A percentile compares a stretch with the other conserved stretches of the same genome.
phyloP scores from a whole-genome alignment of 2,888 invertebrate genomes.

The Drosophila bunnanda region DNA sequence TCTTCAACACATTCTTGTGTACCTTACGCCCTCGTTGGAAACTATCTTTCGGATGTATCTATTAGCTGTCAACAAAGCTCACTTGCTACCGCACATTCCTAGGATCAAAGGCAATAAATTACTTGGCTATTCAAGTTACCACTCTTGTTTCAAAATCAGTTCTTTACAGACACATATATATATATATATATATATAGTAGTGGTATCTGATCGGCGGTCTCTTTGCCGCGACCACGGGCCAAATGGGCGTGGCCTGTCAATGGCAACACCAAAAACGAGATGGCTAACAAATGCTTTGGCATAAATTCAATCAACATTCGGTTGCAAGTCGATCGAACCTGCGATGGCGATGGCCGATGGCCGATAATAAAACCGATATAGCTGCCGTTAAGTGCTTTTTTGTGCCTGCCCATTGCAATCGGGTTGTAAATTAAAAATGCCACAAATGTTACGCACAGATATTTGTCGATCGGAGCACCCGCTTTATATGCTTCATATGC shows the following conservation, averaged over 20 bases:
- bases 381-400: constrained; percentile 68
- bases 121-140: constrained; percentile 36
- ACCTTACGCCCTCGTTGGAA: background rate
- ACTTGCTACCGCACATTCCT: constrained; percentile 41
- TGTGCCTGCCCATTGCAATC: constrained; percentile 63
- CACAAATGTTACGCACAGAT: constrained; percentile 79
- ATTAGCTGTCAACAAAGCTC: constrained; percentile 28
- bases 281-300: constrained; percentile 65
- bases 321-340: constrained; percentile 46
- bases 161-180: constrained; percentile 13
- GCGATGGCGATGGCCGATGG: constrained; percentile 35
- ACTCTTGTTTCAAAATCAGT: constrained; percentile 40
- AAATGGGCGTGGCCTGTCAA: constrained; percentile 54
- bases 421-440: constrained; percentile 78
- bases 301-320: constrained; percentile 74
- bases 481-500: constrained; percentile 65
- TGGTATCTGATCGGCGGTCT: constrained; percentile 42
- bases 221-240: constrained; percentile 43
- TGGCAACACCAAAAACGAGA: constrained; percentile 47
- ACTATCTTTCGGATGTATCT: constrained; percentile 45
- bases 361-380: constrained; percentile 77
- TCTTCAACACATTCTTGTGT: background rate
- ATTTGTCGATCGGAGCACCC: constrained; percentile 55
- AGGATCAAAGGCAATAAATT: constrained; percentile 43
- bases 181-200: background rate